phyloP scores from a whole-genome alignment of 2,113 vertebrate genomes.

The Agelaius phoeniceus region DNA sequence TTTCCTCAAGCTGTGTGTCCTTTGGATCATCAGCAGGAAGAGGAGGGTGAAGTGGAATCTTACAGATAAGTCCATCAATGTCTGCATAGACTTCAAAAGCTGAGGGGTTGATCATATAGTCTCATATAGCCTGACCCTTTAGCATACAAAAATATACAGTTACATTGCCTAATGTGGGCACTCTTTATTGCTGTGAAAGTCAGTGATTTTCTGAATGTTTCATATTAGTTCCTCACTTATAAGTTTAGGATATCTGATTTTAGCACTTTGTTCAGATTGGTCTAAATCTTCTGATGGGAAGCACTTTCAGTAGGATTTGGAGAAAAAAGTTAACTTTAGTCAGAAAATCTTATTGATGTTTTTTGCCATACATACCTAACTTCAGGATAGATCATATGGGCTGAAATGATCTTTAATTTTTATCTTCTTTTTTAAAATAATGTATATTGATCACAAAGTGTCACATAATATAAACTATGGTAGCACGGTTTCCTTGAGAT shows the following conservation, averaged over 20 bases:
- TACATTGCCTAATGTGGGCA: neutral
- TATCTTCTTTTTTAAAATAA: neutral
- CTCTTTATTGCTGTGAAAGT: neutral
- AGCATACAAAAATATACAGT: neutral
- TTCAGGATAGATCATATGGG: neutral
- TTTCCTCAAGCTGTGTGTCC: neutral
- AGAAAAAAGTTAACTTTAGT: neutral
- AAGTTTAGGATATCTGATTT: neutral
- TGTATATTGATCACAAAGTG: neutral
- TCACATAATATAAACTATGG: neutral
- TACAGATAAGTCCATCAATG: neutral
- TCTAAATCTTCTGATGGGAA: neutral
- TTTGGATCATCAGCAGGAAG: neutral
- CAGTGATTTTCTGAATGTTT: neutral
- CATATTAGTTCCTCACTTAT: neutral
- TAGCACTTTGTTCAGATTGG: neutral
- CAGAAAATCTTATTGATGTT: neutral
- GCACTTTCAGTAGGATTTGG: neutral
- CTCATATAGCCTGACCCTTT: neutral
- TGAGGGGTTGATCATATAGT: neutral
- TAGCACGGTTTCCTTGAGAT: neutral
- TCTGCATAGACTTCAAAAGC: neutral
- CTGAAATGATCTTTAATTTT: neutral
- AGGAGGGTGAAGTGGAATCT: neutral
- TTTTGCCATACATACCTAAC: neutral